phyloP scores from a whole-genome alignment of 2,113 vertebrate species.

The Stercorarius parasiticus region DNA sequence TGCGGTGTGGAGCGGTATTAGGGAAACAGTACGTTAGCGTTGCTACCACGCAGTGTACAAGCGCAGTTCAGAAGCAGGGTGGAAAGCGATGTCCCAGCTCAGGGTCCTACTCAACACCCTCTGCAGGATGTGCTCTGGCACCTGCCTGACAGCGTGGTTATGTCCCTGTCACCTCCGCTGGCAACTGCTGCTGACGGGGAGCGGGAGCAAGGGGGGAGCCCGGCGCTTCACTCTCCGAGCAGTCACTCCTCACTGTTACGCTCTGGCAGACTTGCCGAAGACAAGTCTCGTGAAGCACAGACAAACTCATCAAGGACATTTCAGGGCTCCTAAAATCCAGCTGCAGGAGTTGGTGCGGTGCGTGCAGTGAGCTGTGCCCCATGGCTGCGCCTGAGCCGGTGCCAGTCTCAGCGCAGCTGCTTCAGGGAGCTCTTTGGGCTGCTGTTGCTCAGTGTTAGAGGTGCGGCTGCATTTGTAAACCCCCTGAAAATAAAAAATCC shows the following conservation, averaged over 20 bases:
- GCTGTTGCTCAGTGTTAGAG: background rate
- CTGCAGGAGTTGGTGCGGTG: background rate
- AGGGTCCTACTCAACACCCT: background rate
- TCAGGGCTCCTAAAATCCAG: background rate
- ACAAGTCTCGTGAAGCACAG: too few species aligned
- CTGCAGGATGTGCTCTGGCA: background rate
- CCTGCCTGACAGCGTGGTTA: too few species aligned
- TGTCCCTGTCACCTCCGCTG: background rate
- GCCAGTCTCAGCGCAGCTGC: background rate
- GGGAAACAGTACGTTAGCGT: too few species aligned
- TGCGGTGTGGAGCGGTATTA: accelerated
- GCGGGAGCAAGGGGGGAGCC: background rate
- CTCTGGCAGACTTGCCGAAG: background rate
- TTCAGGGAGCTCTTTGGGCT: background rate
- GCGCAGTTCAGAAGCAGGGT: background rate
- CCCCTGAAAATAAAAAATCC: background rate
- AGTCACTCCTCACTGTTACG: accelerated
- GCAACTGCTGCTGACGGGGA: background rate
- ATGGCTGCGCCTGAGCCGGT: background rate
- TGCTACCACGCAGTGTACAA: accelerated
- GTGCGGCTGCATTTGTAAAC: background rate
- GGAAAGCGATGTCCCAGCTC: background rate
- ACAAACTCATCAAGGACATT: accelerated
- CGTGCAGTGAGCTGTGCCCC: accelerated
- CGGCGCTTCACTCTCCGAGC: background rate